Conservation (phyloP, 53 echinoderm and acorn worm genomes). For the Paelopatides confundens region DNA sequence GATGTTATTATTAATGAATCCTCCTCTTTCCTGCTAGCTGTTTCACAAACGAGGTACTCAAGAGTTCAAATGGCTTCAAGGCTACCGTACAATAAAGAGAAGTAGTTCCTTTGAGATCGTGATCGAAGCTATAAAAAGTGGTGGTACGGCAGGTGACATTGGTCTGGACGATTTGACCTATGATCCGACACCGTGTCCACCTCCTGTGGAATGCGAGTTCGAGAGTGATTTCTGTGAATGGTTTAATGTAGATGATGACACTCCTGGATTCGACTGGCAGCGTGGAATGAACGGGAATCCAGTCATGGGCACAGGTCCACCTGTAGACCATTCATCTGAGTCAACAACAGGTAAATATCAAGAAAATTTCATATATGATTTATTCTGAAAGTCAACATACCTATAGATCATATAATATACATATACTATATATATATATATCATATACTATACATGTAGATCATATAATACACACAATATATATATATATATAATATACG, state of each 20-base stretch:
- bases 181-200: slow-evolving; percentile 62
- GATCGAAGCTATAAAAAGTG: slow-evolving; percentile 64
- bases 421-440: too few species aligned
- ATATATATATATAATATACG: too few species aligned
- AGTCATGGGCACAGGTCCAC: slow-evolving; percentile 72
- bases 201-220: slow-evolving; percentile 88
- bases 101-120: slow-evolving; percentile 44
- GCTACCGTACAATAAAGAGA: slow-evolving; percentile 52
- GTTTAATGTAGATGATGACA: slow-evolving; percentile 66
- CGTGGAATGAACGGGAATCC: slow-evolving; percentile 67
- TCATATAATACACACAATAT: too few species aligned
- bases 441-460: too few species aligned
- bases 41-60: slow-evolving; percentile 78
- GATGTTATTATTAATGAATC: too few species aligned
- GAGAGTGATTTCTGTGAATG: slow-evolving; percentile 80
- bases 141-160: slow-evolving; percentile 73
- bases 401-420: too few species aligned
- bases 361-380: too few species aligned
- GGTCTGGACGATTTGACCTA: slow-evolving; percentile 72
- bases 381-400: too few species aligned
- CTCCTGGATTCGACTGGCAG: slow-evolving; percentile 81
- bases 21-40: slow-evolving; percentile 43
- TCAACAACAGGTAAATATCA: slow-evolving; percentile 62
- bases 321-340: slow-evolving; percentile 74
- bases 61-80: slow-evolving; percentile 68